Percentiles rank a stretch among this genome's conserved stretches.
Evolutionary conservation across 2,888 invertebrate species (phyloP).

Genomic region (Pollenia griseotomentosa): DNA sequence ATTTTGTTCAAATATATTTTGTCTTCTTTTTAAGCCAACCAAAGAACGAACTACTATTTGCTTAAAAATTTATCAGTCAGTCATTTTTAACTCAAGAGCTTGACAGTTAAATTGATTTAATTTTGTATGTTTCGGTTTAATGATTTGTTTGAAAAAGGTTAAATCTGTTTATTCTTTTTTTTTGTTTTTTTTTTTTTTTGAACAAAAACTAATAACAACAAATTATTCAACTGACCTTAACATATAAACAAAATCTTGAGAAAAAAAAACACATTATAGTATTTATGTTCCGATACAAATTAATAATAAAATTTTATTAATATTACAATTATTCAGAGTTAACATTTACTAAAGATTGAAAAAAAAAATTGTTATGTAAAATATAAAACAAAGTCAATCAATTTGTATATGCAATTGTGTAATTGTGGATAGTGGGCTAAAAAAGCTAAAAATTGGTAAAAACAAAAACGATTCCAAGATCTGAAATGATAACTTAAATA

Average conservation of each 20-base stretch:
- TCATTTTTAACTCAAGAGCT: conserved; percentile 39
- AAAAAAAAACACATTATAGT: conserved; percentile 20
- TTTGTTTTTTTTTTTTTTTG: background rate
- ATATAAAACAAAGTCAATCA: conserved; percentile 40
- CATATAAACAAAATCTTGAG: conserved; percentile 60
- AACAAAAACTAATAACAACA: conserved; percentile 57
- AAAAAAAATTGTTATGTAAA: background rate
- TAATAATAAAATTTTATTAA: conserved; percentile 63
- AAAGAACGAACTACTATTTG: conserved; percentile 5
- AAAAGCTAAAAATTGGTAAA: background rate
- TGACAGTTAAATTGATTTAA: conserved; percentile 51
- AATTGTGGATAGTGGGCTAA: background rate
- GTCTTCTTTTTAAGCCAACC: background rate
- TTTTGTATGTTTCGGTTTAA: background rate
- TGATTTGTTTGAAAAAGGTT: conserved; percentile 39
- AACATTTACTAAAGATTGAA: conserved; percentile 56
- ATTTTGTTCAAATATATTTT: background rate
- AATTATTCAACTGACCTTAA: conserved; percentile 67
- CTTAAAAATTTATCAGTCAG: conserved; percentile 27
- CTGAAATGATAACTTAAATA: background rate
- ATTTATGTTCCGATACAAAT: conserved; percentile 41
- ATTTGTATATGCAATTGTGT: conserved; percentile 5
- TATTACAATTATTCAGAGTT: conserved; percentile 61
- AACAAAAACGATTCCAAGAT: background rate
- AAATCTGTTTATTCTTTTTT: conserved; percentile 22